Conservation (phyloP, 2,797 vertebrate species). For the Antrozous pallidus region DNA sequence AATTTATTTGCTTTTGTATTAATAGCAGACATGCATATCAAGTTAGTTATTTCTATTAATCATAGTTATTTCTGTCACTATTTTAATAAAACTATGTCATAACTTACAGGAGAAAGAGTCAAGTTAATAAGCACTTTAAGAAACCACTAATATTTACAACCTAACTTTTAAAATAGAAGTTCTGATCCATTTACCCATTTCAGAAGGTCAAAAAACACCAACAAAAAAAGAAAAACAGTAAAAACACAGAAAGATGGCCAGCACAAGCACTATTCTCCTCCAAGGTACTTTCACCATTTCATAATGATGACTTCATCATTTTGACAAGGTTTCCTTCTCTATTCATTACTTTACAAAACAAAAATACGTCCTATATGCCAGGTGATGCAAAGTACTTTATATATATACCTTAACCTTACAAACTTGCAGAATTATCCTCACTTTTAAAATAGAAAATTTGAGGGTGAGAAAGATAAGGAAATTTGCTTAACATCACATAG, state of each 20-base stretch:
- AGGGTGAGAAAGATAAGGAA: slow-evolving; percentile 17
- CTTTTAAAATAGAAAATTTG: slow-evolving; percentile 16
- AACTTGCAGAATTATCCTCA: neutral
- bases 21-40: slow-evolving; percentile 54
- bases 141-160: slow-evolving; percentile 52
- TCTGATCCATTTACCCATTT: slow-evolving; percentile 29
- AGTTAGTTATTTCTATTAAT: slow-evolving; percentile 55
- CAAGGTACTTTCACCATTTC: neutral
- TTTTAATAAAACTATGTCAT: slow-evolving; percentile 48
- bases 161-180: slow-evolving; percentile 49
- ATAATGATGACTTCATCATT: neutral
- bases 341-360: slow-evolving; percentile 12
- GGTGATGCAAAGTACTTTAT: neutral
- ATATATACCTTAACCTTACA: neutral
- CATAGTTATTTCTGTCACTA: slow-evolving; percentile 57
- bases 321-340: neutral
- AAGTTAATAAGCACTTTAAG: slow-evolving; percentile 54
- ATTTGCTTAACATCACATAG: neutral
- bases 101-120: slow-evolving; percentile 50
- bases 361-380: neutral
- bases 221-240: too few species aligned
- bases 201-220: slow-evolving; percentile 15
- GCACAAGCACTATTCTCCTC: neutral
- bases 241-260: neutral
- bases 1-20: slow-evolving; percentile 62